These are phyloP conservation scores for Sphenodon punctatus DNA, from an alignment of 2,797 vertebrate species.

Conservation along the genomic window DNA sequence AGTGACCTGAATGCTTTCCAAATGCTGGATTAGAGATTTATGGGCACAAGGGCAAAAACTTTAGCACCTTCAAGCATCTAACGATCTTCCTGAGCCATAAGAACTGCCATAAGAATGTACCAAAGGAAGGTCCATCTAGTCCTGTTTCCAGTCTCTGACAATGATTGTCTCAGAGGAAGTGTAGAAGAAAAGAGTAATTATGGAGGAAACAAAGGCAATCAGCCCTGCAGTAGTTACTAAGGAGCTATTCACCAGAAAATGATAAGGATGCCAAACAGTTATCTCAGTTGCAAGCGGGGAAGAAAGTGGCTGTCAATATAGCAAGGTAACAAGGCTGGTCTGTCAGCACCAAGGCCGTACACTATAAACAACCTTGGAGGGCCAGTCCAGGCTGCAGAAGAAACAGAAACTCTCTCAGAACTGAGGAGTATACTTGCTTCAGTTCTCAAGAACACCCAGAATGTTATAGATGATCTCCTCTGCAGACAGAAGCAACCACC, in stretches of 20 bases:
- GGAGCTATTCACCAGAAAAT: background rate
- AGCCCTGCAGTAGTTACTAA: background rate
- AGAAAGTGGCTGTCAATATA: conserved; percentile 1
- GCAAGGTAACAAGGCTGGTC: background rate
- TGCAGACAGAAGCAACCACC: background rate
- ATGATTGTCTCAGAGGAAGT: no score
- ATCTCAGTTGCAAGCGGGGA: background rate
- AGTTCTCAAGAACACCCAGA: no score
- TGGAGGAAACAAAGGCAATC: accelerated
- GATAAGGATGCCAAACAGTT: conserved; percentile 26
- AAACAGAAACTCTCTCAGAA: background rate
- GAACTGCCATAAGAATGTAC: no score
- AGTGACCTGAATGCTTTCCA: accelerated
- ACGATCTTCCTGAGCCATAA: accelerated
- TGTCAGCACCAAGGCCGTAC: background rate
- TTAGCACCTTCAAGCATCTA: accelerated
- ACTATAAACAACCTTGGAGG: background rate
- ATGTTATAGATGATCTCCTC: background rate
- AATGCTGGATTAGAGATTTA: background rate
- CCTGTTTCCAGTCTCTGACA: no score
- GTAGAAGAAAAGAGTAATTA: no score
- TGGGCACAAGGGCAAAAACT: accelerated
- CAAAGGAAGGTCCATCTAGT: no score
- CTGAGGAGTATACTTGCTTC: background rate
- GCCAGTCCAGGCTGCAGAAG: background rate